These are phyloP conservation scores for Nicator chloris DNA, from an alignment of 2,113 vertebrate species.

Conservation along the genomic window DNA sequence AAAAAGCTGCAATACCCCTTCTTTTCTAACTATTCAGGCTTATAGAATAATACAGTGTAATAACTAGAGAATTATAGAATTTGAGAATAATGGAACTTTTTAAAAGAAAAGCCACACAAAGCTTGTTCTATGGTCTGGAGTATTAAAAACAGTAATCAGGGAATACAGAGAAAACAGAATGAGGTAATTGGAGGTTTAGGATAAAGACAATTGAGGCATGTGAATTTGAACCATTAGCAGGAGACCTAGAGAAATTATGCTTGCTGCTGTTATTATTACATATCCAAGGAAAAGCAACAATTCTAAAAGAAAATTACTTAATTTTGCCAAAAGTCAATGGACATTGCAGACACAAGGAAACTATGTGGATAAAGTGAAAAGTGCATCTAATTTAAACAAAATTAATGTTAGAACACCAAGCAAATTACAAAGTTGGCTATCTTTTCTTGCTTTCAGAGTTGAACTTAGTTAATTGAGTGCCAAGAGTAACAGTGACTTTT, in stretches of 20 bases:
- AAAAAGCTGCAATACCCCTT: not conserved
- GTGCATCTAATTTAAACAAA: not conserved
- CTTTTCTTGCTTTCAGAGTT: not conserved
- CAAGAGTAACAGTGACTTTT: not conserved
- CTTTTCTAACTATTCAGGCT: not conserved
- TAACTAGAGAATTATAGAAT: not conserved
- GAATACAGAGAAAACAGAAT: not conserved
- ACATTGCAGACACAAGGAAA: not conserved
- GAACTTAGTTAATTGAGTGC: not conserved
- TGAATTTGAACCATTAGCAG: not conserved
- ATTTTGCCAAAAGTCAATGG: not conserved
- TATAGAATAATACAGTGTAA: not conserved
- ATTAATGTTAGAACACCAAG: not conserved
- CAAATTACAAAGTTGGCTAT: not conserved
- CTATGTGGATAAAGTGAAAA: not conserved
- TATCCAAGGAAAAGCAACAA: not conserved
- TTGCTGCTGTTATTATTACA: not conserved
- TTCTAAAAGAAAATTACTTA: not conserved
- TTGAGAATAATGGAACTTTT: not conserved
- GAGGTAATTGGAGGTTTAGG: not conserved
- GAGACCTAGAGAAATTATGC: not conserved
- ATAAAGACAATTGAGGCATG: not conserved
- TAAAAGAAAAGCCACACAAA: not conserved
- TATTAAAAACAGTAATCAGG: not conserved
- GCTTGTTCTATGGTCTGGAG: not conserved